Percentiles rank a stretch among this genome's conserved stretches.
These are phyloP conservation scores for Cyrtonyx montezumae DNA, from an alignment of 2,113 vertebrate species.

Conservation along the genomic window DNA sequence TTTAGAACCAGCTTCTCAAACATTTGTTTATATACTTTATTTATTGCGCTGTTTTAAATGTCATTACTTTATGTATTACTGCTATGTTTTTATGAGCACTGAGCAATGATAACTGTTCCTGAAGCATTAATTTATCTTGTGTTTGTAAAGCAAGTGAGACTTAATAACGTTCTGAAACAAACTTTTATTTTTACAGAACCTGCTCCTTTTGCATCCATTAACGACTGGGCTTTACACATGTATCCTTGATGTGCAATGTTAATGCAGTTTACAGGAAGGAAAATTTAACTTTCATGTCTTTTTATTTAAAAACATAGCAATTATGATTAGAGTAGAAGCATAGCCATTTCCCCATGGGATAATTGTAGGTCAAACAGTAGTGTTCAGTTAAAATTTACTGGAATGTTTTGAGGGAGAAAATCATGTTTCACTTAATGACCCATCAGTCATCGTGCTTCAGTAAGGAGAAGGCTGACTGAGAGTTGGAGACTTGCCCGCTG, in stretches of 20 bases:
- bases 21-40: background rate
- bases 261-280: background rate
- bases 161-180: constrained; percentile 42
- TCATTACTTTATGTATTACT: background rate
- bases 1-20: background rate
- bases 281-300: constrained; percentile 18
- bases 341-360: background rate
- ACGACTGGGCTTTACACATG: constrained; percentile 76
- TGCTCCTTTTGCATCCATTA: constrained; percentile 75
- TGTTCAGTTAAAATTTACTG: background rate
- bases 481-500: background rate
- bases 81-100: background rate
- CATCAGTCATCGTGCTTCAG: background rate
- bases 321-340: background rate
- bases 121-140: background rate
- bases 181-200: constrained; percentile 74
- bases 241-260: constrained; percentile 73
- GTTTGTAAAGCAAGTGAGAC: constrained; percentile 6
- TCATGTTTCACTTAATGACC: background rate
- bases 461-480: background rate
- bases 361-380: background rate
- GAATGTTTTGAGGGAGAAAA: background rate
- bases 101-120: background rate
- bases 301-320: background rate
- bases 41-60: background rate